A percentile compares a stretch with the other conserved stretches of the same genome.
These are phyloP conservation scores for Graptemys geographica DNA, from an alignment of 2,797 vertebrate genomes.

Conservation along the genomic window DNA sequence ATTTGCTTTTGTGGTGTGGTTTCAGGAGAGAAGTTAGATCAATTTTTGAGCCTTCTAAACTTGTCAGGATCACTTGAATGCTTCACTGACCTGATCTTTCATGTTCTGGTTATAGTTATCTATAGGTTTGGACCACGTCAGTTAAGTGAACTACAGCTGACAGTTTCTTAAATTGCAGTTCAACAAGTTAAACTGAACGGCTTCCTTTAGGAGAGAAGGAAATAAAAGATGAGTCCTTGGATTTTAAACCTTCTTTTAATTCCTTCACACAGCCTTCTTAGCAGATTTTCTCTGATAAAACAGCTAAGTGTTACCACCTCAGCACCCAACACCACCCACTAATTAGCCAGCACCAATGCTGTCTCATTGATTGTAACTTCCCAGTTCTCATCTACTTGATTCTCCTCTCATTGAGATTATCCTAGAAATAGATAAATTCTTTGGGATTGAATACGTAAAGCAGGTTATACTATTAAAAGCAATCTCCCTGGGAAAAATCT, in stretches of 20 bases:
- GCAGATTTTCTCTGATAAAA: neutral
- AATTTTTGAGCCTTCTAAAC: neutral
- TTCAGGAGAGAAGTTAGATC: neutral
- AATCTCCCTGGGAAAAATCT: neutral
- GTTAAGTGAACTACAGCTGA: neutral
- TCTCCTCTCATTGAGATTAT: neutral
- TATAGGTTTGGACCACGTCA: neutral
- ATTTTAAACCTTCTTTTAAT: neutral
- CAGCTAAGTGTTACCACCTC: neutral
- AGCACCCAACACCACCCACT: neutral
- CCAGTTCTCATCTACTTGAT: neutral
- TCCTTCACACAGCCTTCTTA: neutral
- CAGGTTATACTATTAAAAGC: neutral
- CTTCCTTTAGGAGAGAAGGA: neutral
- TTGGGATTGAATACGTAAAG: neutral
- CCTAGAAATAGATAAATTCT: neutral
- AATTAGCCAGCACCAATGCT: neutral
- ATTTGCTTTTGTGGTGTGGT: neutral
- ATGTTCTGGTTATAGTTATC: neutral
- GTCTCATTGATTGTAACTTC: neutral
- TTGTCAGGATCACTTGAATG: neutral
- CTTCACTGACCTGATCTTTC: neutral
- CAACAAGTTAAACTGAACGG: neutral
- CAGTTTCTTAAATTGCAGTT: neutral
- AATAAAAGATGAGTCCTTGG: neutral